Conservation (phyloP, 2,888 invertebrate species). For the Amaurobius ferox region DNA sequence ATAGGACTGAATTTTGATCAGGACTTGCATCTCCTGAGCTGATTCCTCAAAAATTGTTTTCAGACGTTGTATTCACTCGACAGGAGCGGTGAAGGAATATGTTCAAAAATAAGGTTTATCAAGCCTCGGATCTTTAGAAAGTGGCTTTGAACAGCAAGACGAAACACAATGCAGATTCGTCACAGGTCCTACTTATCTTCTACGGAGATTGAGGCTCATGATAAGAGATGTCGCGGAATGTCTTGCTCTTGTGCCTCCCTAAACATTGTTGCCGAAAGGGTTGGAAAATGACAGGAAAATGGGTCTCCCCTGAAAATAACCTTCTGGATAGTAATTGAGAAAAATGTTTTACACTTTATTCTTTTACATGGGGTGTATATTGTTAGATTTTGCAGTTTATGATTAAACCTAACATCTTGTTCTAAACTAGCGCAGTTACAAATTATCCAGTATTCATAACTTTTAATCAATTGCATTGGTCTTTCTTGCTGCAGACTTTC, state of each 20-base stretch:
- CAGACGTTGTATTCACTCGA: neutral
- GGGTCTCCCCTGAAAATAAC: neutral
- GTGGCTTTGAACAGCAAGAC: neutral
- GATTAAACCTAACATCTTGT: too few species aligned
- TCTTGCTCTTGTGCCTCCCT: neutral
- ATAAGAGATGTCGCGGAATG: neutral
- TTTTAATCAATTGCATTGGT: too few species aligned
- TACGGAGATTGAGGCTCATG: constrained; percentile 24
- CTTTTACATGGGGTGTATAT: too few species aligned
- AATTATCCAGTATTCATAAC: too few species aligned
- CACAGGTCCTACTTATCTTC: constrained; percentile 49
- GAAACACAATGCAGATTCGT: constrained; percentile 43
- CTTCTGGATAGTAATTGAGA: neutral
- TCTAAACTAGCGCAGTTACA: too few species aligned
- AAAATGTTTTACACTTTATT: too few species aligned
- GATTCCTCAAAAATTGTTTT: too few species aligned
- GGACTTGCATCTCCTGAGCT: too few species aligned
- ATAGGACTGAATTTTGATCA: too few species aligned
- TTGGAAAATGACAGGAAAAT: neutral
- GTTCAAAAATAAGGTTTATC: neutral
- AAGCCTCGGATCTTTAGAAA: neutral
- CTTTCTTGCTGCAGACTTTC: too few species aligned
- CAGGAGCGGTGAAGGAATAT: neutral
- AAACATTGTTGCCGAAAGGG: neutral
- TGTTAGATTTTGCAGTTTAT: too few species aligned